Evolutionary conservation across 2,888 invertebrate genomes (phyloP).

Genomic region (Orthosia cruda): DNA sequence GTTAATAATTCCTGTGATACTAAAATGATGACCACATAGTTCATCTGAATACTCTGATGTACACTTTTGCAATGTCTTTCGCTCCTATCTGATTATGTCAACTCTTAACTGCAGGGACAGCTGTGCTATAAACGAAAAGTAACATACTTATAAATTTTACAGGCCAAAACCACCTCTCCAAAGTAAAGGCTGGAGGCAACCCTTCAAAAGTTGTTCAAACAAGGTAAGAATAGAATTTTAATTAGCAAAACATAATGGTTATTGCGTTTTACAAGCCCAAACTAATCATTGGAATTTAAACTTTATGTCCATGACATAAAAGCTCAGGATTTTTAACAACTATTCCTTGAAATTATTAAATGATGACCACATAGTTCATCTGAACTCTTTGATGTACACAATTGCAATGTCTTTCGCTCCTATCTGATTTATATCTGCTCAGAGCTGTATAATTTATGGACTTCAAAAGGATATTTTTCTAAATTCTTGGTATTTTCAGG

Average conservation of each 20-base stretch:
- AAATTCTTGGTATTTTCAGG: constrained; percentile 18
- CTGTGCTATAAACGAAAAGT: accelerated
- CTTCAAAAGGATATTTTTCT: too few species aligned
- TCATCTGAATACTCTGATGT: constrained; percentile 84
- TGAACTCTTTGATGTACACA: constrained; percentile 40
- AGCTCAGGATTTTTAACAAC: not conserved
- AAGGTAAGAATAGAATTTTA: constrained; percentile 6
- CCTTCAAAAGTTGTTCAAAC: not conserved
- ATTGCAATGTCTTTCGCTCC: constrained; percentile 89
- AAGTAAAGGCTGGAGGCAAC: not conserved
- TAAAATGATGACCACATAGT: constrained; percentile 80
- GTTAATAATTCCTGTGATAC: too few species aligned
- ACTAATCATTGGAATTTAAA: not conserved
- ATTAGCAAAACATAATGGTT: not conserved
- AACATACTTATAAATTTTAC: not conserved
- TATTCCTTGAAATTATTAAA: not conserved
- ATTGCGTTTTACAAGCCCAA: not conserved
- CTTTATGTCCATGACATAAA: not conserved
- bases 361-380: constrained; percentile 42
- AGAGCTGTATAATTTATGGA: too few species aligned
- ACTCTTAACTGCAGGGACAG: not conserved
- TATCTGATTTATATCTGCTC: constrained; percentile 84
- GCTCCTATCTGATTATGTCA: constrained; percentile 89
- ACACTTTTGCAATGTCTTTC: constrained; percentile 84
- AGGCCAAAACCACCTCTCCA: too few species aligned